These are phyloP conservation scores for Turritopsis rubra DNA, from an alignment of 30 jellyfish, hydroid and myxozoan species.

Conservation along the genomic window DNA sequence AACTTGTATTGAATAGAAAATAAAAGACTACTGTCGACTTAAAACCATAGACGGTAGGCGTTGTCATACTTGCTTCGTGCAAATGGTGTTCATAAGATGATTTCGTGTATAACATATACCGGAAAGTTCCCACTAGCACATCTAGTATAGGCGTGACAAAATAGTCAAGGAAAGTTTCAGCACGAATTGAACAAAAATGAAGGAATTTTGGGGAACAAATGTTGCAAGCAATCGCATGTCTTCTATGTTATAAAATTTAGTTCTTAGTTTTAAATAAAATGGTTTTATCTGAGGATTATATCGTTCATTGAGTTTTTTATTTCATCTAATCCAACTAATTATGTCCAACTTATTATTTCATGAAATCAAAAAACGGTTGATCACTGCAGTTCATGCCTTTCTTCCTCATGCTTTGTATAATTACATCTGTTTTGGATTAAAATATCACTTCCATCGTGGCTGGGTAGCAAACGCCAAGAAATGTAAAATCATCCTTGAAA, in stretches of 20 bases:
- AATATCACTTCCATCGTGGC: too few relatives aligned
- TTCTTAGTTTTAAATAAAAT: not conserved
- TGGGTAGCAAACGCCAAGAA: too few relatives aligned
- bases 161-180: not conserved
- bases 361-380: not conserved
- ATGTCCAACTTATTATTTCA: not conserved
- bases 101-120: not conserved
- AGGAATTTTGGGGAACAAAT: not conserved
- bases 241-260: not conserved
- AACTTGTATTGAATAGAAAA: not conserved
- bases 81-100: not conserved
- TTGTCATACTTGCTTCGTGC: not conserved
- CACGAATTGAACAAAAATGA: not conserved
- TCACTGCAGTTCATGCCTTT: too few relatives aligned
- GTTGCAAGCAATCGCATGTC: not conserved
- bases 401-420: too few relatives aligned
- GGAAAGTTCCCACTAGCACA: not conserved
- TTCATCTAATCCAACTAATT: not conserved
- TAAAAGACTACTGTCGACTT: not conserved
- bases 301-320: not conserved
- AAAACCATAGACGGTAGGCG: not conserved
- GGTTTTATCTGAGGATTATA: not conserved
- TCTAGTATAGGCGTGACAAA: not conserved
- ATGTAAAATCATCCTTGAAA: too few relatives aligned
- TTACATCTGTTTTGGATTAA: too few relatives aligned